Base-by-base conservation (phyloP, 1,140 invertebrate species). In the Habropoda laboriosa region DNA sequence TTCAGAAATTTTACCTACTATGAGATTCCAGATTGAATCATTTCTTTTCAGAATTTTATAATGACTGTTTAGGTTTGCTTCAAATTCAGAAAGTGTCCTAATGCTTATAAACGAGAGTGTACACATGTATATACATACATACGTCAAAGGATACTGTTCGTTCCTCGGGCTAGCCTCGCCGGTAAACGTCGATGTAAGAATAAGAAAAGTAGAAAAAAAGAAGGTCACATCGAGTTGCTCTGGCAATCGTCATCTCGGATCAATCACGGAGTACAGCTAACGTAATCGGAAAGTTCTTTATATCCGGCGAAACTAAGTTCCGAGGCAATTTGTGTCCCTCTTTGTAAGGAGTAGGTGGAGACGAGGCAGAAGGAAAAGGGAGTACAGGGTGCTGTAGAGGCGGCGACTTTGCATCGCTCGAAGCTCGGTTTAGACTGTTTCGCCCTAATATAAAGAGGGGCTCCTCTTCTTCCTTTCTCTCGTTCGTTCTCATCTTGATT, bases 281-380 rank as follows among this genome's bases (percentile, higher is more conserved):
- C 89, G 89, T 90, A 92, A 92, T 92, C 89, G 89, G 85, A 91
- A 91, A 92, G 91, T 92, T 91, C 90, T 92, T 91, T 92, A 91
- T 91, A 91, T 92, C 88, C 87, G 80, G 80, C 86, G 87, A 93
- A 93, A 93, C 91, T 92, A 90, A 92, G 90, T 93, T 93, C 82
- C 88, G 78, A 92, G 91, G 89, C 91, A 93, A 93, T 92, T 93
- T 92, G 90, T 90, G 89, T 92, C 88, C 92, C 90, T 92, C 92
- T 93, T 92, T 92, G 91, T 91, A 90, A 92, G 89, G 82, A 90
- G 87, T 90, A 90, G 88, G 81, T 82, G 71, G 79, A 81, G 82
- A 85, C 71, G 87, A 67, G 72, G 73, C 60, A 45, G 60, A 66
- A 55, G 70, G 82, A 63, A 27, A 63, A 67, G 40, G 32, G 58